These are phyloP conservation scores for Papilio machaon DNA, from an alignment of 1,140 invertebrate genomes.

Conservation along the genomic window DNA sequence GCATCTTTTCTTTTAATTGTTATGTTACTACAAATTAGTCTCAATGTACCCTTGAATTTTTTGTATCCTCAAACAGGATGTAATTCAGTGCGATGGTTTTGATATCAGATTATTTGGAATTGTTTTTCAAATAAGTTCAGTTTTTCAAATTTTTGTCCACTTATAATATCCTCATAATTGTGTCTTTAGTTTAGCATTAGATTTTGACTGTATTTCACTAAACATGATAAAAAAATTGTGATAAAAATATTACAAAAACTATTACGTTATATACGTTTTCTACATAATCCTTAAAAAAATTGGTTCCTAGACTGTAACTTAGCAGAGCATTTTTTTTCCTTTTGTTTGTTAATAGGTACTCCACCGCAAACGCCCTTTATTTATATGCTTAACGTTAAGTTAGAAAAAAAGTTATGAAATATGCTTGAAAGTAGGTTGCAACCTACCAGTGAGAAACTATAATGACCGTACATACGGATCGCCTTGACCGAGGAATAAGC, in stretches of 20 bases:
- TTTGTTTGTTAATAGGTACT: too few relatives aligned
- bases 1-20: background rate
- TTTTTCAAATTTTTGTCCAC: background rate
- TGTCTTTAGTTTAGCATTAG: background rate
- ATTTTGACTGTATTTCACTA: background rate
- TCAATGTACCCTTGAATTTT: constrained; percentile 6
- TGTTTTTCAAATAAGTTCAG: constrained; percentile 5
- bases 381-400: background rate
- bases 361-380: too few relatives aligned
- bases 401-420: background rate
- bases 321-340: too few relatives aligned
- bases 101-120: background rate
- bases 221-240: too few relatives aligned
- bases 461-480: background rate
- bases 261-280: too few relatives aligned
- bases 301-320: too few relatives aligned
- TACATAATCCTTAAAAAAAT: too few relatives aligned
- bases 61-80: background rate
- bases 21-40: background rate
- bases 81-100: background rate
- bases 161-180: background rate
- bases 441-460: background rate
- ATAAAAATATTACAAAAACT: too few relatives aligned
- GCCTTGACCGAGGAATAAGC: background rate
- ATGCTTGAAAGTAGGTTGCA: background rate